Evolutionary conservation across 1,140 invertebrate species (phyloP), one percentile per base, ranked within the genome.

Genomic region (Zaprionus tsacasi): DNA sequence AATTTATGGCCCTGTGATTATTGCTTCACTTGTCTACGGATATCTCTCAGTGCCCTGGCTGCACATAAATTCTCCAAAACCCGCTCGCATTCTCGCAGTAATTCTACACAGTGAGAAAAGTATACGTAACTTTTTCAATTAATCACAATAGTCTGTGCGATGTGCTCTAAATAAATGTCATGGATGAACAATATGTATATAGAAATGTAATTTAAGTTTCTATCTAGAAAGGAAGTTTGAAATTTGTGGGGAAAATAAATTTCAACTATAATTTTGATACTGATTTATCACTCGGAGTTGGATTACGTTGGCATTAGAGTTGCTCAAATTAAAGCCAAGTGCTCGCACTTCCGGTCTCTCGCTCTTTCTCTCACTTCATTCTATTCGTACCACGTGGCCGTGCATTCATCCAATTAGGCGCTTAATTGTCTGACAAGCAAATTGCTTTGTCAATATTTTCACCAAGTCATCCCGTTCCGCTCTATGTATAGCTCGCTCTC

Each of bases 401-500:
- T 79, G 78, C 78, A 90, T 89, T 89, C 79, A 90, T 89, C 82
- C 85, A 89, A 89, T 89, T 89, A 89, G 88, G 86, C 81, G 88
- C 85, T 89, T 89, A 89, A 89, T 89, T 89, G 85, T 89, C 86
- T 89, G 85, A 89, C 85, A 89, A 81, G 86, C 85, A 89, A 89
- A 89, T 89, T 89, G 85, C 85, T 89, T 89, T 89, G 85, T 89
- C 85, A 89, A 89, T 89, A 89, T 89, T 89, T 89, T 85, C 85
- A 74, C 75, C 85, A 78, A 88, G 83, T 88, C 85, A 88, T 87
- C 70, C 64, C 52, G n/a, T 30, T 52, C 40, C 30, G 21, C 54
- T 61, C 50, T 56, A 27, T 15, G 25, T 54, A 12, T 15, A 8
- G 10, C 12, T 12, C 38, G 13, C 35, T 55, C 17, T 12, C 36